Percentiles rank a stretch among this genome's conserved stretches.
Evolutionary conservation across 2,113 vertebrate genomes (phyloP).

Genomic region (Onychostoma macrolepis): DNA sequence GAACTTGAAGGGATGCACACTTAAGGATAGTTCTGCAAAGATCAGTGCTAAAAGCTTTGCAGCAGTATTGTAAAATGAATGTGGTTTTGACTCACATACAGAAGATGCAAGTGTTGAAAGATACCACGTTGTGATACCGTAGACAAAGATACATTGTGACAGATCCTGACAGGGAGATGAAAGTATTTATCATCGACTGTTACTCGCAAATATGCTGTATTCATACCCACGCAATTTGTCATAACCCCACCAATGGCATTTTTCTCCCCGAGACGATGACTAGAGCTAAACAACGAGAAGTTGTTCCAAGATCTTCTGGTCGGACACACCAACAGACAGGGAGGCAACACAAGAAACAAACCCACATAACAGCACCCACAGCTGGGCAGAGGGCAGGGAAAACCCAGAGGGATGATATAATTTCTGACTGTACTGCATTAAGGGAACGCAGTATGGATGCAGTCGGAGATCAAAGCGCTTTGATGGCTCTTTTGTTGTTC

Average conservation of each 20-base stretch:
- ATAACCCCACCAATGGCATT: conserved; percentile 3
- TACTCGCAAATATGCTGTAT: background rate
- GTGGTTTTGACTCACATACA: background rate
- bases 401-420: conserved; percentile 23
- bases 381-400: conserved; percentile 40
- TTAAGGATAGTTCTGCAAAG: background rate
- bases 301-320: background rate
- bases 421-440: conserved; percentile 60
- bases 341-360: conserved; percentile 33
- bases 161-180: background rate
- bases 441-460: conserved; percentile 57
- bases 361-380: conserved; percentile 28
- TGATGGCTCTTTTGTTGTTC: conserved; percentile 49
- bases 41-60: background rate
- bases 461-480: conserved; percentile 58
- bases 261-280: background rate
- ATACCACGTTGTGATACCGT: background rate
- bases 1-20: background rate
- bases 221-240: background rate
- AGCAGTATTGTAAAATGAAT: background rate
- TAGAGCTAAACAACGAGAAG: background rate
- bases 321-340: conserved; percentile 14
- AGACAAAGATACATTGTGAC: background rate
- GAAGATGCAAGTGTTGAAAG: background rate
- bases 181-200: background rate